These are phyloP conservation scores for Tupaia chinensis DNA, from an alignment of 2,113 vertebrate species.

Conservation along the genomic window DNA sequence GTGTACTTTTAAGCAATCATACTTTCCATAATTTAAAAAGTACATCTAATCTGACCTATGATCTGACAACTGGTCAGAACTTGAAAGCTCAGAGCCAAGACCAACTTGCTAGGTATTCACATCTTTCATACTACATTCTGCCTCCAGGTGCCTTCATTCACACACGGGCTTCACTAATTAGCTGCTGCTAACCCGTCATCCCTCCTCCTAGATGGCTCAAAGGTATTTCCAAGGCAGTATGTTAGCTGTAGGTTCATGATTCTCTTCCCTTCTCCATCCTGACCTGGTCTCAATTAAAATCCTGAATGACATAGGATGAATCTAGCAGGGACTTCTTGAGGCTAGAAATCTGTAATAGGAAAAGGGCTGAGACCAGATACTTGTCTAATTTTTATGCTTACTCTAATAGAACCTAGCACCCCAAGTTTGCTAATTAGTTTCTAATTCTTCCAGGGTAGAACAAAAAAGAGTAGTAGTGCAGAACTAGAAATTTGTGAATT, in stretches of 20 bases:
- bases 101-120: not conserved
- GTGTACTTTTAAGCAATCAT: not conserved
- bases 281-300: not conserved
- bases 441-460: not conserved
- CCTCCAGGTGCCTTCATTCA: not conserved
- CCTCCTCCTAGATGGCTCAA: not conserved
- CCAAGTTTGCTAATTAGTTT: not conserved
- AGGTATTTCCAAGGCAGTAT: not conserved
- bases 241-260: not conserved
- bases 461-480: not conserved
- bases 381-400: not conserved
- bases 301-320: not conserved
- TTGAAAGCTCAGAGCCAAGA: not conserved
- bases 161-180: not conserved
- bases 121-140: constrained; percentile 8
- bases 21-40: constrained; percentile 24
- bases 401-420: not conserved
- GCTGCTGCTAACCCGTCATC: not conserved
- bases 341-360: not conserved
- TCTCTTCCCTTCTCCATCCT: not conserved
- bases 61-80: not conserved
- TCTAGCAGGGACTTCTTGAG: not conserved
- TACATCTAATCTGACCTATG: not conserved
- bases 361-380: not conserved
- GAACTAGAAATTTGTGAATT: not conserved